Conservation (phyloP, 2,888 invertebrate genomes). For the Eudasyphora cyanicolor region DNA sequence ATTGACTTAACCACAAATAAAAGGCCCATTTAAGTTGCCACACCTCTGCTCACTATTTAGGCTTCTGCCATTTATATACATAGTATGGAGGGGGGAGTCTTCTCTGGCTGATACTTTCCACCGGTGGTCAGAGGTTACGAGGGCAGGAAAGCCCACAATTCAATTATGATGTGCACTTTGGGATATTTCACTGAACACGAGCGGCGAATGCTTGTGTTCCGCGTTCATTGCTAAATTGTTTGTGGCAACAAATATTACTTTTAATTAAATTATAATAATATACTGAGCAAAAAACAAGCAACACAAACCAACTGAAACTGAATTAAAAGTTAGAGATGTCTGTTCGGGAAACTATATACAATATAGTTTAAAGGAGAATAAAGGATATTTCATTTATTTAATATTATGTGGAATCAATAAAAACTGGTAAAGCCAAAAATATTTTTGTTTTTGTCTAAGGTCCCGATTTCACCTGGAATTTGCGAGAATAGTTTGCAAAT, state of each 20-base stretch:
- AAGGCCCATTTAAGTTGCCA: not conserved
- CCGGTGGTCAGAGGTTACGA: not conserved
- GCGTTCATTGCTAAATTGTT: constrained; percentile 27
- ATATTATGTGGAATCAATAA: too few species aligned
- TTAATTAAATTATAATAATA: constrained; percentile 40
- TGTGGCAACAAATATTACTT: constrained; percentile 37
- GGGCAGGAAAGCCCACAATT: constrained; percentile 4
- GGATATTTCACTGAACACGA: not conserved
- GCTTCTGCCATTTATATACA: not conserved
- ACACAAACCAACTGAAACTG: too few species aligned
- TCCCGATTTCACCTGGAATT: too few species aligned
- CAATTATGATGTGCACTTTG: constrained; percentile 36
- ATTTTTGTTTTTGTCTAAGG: too few species aligned
- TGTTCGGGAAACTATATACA: too few species aligned
- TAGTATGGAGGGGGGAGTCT: not conserved
- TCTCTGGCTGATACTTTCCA: too few species aligned
- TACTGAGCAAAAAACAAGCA: not conserved
- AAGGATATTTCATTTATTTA: too few species aligned
- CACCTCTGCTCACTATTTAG: not conserved
- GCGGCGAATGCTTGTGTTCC: not conserved
- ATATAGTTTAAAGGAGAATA: too few species aligned
- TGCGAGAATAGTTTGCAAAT: too few species aligned
- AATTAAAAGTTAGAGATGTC: too few species aligned
- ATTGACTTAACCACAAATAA: constrained; percentile 23
- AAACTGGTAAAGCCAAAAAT: too few species aligned